Evolutionary conservation across 2,113 vertebrate species (phyloP).

Genomic region (Piliocolobus tephrosceles): DNA sequence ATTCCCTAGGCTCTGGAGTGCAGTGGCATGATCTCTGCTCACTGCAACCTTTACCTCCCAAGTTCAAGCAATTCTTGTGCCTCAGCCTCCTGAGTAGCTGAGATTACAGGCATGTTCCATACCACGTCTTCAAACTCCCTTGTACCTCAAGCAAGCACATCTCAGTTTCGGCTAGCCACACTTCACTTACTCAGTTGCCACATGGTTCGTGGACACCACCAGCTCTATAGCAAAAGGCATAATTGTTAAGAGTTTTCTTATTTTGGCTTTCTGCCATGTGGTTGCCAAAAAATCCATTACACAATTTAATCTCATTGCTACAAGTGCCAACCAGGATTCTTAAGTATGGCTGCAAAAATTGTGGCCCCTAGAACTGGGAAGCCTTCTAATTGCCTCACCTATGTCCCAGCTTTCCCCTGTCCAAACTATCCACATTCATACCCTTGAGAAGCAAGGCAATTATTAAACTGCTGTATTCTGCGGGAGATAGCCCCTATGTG

Average conservation of each 20-base stretch:
- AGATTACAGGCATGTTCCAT: background rate
- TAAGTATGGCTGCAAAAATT: background rate
- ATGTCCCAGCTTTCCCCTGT: background rate
- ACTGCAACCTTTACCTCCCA: no score
- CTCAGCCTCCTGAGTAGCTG: no score
- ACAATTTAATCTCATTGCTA: background rate
- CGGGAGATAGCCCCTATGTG: background rate
- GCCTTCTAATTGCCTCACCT: background rate
- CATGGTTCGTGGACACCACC: background rate
- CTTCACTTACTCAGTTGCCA: background rate
- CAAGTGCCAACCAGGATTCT: background rate
- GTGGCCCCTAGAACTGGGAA: background rate
- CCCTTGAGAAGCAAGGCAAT: background rate
- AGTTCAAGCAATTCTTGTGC: no score
- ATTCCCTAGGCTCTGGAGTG: no score
- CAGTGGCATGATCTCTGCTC: no score
- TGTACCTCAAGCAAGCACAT: background rate
- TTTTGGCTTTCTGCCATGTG: background rate
- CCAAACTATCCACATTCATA: background rate
- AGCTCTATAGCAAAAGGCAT: background rate
- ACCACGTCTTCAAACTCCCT: background rate
- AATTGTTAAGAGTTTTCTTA: background rate
- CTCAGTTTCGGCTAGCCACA: background rate
- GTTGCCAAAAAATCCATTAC: background rate
- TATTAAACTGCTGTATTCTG: background rate